Conservation (phyloP, 2,888 invertebrate species). For the Proisotoma minuta region DNA sequence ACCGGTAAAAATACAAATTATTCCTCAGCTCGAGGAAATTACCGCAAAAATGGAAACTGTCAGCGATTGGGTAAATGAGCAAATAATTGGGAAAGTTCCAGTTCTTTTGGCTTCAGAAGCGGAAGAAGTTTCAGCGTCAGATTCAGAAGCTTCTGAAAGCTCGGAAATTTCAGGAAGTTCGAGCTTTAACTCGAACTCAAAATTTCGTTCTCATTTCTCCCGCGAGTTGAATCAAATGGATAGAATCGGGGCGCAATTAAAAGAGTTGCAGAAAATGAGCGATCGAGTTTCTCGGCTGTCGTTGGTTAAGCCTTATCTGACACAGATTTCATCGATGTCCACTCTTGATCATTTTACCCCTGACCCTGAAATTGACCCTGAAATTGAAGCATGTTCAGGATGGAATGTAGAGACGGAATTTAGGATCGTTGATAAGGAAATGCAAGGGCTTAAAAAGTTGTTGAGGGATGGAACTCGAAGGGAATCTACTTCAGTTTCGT, state of each 20-base stretch:
- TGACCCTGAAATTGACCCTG: conserved; percentile 36
- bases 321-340: conserved; percentile 36
- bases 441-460: conserved; percentile 33
- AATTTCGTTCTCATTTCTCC: conserved; percentile 38
- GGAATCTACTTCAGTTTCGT: no score
- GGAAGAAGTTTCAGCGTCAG: no score
- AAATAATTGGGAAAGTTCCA: no score
- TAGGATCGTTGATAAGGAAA: conserved; percentile 39
- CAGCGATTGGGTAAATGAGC: not conserved
- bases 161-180: not conserved
- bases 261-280: conserved; percentile 29
- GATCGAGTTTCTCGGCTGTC: conserved; percentile 30
- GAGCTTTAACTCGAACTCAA: conserved; percentile 15
- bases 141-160: no score
- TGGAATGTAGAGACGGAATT: conserved; percentile 46
- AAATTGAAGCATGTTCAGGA: conserved; percentile 44
- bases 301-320: conserved; percentile 41
- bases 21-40: no score
- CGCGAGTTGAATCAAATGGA: conserved; percentile 41
- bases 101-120: no score
- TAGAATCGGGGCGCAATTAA: conserved; percentile 40
- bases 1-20: no score
- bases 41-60: not conserved
- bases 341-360: conserved; percentile 30
- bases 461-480: conserved; percentile 19